Conservation (phyloP, 2,888 invertebrate genomes). For the Yponomeuta plumbellus region DNA sequence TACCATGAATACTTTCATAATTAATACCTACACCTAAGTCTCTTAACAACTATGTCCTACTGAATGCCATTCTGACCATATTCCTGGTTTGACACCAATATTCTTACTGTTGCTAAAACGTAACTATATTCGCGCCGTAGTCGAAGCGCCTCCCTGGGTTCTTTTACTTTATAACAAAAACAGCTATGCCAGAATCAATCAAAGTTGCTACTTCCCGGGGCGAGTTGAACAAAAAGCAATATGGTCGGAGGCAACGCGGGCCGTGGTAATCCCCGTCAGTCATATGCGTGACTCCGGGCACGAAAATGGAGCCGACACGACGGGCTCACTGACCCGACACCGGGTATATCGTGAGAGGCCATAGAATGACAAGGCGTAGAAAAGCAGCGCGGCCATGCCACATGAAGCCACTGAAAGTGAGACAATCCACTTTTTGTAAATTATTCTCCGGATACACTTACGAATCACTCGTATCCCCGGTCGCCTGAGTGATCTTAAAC, state of each 20-base stretch:
- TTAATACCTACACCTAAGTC: not conserved
- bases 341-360: not conserved
- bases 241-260: not conserved
- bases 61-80: not conserved
- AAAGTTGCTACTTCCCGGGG: not conserved
- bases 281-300: slow-evolving; percentile 12
- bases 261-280: not conserved
- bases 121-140: not conserved
- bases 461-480: too few relatives aligned
- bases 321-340: slow-evolving; percentile 8
- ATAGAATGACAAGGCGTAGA: not conserved
- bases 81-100: not conserved
- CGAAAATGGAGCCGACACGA: slow-evolving; percentile 10
- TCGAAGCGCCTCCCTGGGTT: not conserved
- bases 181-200: not conserved
- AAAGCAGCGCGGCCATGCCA: not conserved
- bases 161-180: not conserved
- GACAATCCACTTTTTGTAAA: not conserved
- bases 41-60: too few relatives aligned
- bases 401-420: too few relatives aligned
- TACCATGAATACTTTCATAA: not conserved
- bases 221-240: not conserved
- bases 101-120: not conserved
- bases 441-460: too few relatives aligned
- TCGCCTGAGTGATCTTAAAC: too few relatives aligned